These are phyloP conservation scores for Hylaea fasciaria DNA, from an alignment of 2,888 invertebrate species.

Conservation along the genomic window DNA sequence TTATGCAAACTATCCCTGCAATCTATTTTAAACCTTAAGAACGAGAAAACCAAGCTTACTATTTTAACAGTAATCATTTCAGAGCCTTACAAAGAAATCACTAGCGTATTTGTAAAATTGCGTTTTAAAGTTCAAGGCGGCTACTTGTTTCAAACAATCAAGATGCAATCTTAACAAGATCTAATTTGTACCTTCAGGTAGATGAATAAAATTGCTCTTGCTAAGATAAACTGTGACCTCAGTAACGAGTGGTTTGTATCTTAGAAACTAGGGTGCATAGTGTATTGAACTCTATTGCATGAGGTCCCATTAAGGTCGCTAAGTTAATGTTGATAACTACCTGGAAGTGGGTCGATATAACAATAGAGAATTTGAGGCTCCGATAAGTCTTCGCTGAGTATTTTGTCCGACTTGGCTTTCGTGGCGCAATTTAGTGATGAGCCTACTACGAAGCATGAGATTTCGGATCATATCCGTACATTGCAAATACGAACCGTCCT, in stretches of 20 bases:
- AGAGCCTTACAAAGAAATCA: constrained; percentile 11
- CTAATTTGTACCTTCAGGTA: constrained; percentile 27
- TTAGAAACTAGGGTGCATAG: neutral
- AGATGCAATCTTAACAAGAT: constrained; percentile 37
- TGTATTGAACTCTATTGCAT: neutral
- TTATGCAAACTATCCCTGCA: constrained; percentile 26
- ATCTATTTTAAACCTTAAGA: constrained; percentile 22
- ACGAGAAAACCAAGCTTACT: constrained; percentile 8
- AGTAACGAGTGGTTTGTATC: constrained; percentile 11
- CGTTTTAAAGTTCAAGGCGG: constrained; percentile 37
- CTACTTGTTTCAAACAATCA: constrained; percentile 29
- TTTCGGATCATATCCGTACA: no score
- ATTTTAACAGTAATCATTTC: neutral
- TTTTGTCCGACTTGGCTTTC: no score
- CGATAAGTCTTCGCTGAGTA: no score
- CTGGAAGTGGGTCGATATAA: no score
- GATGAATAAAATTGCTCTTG: constrained; percentile 24
- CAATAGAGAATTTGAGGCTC: no score
- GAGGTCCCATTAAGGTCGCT: no score
- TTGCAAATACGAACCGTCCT: no score
- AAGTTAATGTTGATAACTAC: no score
- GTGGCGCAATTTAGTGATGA: no score
- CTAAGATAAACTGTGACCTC: constrained; percentile 23
- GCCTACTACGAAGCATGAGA: no score
- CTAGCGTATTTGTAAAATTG: constrained; percentile 28